Evolutionary conservation across 2,888 invertebrate species (phyloP).

Genomic region (Drosophila pegasa): DNA sequence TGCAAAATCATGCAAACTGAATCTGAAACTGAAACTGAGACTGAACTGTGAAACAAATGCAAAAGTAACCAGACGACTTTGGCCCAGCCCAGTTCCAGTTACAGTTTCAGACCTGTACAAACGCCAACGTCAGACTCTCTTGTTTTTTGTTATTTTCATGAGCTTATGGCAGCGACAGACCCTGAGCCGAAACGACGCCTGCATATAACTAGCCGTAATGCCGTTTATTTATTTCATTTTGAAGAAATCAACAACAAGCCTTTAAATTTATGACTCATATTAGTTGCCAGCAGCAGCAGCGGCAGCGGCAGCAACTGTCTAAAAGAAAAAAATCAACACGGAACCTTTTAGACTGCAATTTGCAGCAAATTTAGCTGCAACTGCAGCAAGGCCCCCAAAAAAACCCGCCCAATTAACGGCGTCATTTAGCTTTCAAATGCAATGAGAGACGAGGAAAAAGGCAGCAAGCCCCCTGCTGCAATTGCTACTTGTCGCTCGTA

Average conservation of each 20-base stretch:
- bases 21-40: conserved; percentile 47
- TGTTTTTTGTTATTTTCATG: conserved; percentile 12
- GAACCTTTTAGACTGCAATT: conserved; percentile 78
- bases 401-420: conserved; percentile 74
- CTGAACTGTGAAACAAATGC: conserved; percentile 64
- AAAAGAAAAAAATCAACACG: conserved; percentile 59
- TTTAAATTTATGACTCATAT: conserved; percentile 78
- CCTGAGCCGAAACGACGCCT: conserved; percentile 62
- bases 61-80: conserved; percentile 74
- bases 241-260: conserved; percentile 60
- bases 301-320: conserved; percentile 28
- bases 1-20: conserved; percentile 65
- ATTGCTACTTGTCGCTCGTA: conserved; percentile 28
- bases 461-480: conserved; percentile 22
- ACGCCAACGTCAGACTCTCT: conserved; percentile 40
- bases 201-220: conserved; percentile 75
- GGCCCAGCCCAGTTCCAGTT: conserved; percentile 66
- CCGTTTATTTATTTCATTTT: conserved; percentile 71
- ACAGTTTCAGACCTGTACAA: conserved; percentile 39
- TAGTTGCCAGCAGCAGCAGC: conserved; percentile 47
- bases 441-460: conserved; percentile 16
- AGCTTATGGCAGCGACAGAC: conserved; percentile 52
- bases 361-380: conserved; percentile 71
- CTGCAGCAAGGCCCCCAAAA: conserved; percentile 37
- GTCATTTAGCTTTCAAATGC: conserved; percentile 75